Base-by-base conservation (phyloP, 2,888 invertebrate genomes). In the Lissocephala sabroskyi region DNA sequence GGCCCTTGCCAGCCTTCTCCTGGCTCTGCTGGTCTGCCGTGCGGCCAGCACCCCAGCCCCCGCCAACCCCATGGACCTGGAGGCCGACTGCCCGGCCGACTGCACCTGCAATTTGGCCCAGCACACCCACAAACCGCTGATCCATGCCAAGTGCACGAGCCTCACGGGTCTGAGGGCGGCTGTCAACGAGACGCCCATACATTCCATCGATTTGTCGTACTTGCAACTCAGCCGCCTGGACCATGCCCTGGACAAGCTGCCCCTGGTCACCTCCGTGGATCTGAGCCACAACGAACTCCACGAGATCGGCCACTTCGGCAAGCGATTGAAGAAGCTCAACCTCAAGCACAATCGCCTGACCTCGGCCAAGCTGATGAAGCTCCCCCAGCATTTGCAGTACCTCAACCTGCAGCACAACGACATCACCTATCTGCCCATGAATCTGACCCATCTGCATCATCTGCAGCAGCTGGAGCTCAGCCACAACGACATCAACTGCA, bases 401-500 rank as follows among this genome's bases (percentile, higher is more conserved):
- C 82, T 91, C 60, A 89, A 89, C 81, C 85, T 91, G 79, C 87
- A 88, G 46, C 86, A 88, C 70, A 91, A 91, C 79, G 84, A 87
- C 36, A 85, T 91, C 52, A 85, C 82, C 47, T 84, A 88, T 78
- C 85, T 91, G 52, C 89, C 91, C 4, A 79, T 86, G 46, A 89
- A 90, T 62, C 77, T 91, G 48, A 85, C 83, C 17, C 85, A 84
- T 36, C 82, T 86, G 64, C 55, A 65, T 3, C 77, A 80, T 35
- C 82, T 93, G 45, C 88, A 88, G 76, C 87, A 88, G 63, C 84
- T 93, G 50, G 88, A 91, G 78, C 74, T 93, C 50, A 86, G 87
- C 41, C 89, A 89, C 36, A 93, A 93, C 79, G 89, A 89, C 29
- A 84, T 93, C 4, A 86, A 89, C 63, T 93, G 93, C 82, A 88